Conservation (phyloP, 2,888 invertebrate species). For the Lysandra coridon region DNA sequence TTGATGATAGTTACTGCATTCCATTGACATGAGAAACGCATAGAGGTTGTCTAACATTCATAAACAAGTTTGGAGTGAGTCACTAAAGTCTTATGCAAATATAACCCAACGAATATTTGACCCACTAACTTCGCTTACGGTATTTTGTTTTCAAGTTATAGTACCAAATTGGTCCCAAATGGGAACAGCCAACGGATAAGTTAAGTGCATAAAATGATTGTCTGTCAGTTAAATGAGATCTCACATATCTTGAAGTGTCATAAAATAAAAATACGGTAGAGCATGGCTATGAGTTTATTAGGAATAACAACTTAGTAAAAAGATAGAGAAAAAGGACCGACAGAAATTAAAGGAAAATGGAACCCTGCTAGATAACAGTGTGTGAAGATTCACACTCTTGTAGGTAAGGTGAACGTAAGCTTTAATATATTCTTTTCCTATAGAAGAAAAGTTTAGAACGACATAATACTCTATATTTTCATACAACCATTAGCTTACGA, state of each 20-base stretch:
- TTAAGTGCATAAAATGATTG: constrained; percentile 12
- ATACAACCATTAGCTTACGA: too few species aligned
- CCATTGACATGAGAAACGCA: constrained; percentile 15
- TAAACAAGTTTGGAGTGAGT: constrained; percentile 33
- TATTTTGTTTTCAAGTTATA: constrained; percentile 49
- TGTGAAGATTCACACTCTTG: too few species aligned
- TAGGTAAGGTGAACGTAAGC: too few species aligned
- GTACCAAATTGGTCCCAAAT: constrained; percentile 38
- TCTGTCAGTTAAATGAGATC: neutral
- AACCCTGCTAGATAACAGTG: too few species aligned
- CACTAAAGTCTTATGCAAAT: constrained; percentile 57
- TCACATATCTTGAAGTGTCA: neutral
- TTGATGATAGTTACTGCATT: neutral
- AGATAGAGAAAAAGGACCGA: too few species aligned
- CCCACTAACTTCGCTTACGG: constrained; percentile 56
- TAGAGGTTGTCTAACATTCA: constrained; percentile 5
- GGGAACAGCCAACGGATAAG: constrained; percentile 59
- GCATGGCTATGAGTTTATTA: too few species aligned
- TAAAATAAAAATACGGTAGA: too few species aligned
- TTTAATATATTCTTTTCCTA: too few species aligned
- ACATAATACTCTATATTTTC: too few species aligned
- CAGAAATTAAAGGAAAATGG: too few species aligned
- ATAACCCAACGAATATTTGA: constrained; percentile 74
- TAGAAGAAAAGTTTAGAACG: too few species aligned
- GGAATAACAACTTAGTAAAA: too few species aligned